Evolutionary conservation across 2,888 invertebrate genomes (phyloP).

Genomic region (Osedax fenrisi): DNA sequence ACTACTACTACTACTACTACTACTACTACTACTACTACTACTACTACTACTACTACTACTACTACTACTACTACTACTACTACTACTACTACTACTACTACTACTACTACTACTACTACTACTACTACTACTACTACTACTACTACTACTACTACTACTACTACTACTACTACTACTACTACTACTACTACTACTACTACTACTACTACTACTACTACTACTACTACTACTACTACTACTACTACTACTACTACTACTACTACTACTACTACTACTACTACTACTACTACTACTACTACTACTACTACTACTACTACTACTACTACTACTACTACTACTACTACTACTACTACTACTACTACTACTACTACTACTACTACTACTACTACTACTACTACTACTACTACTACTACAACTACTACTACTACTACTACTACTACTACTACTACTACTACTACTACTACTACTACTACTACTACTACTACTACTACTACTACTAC

Average conservation of each 20-base stretch:
- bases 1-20: slow-evolving; percentile 29
- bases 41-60: slow-evolving; percentile 29
- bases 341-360: slow-evolving; percentile 27
- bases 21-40: slow-evolving; percentile 27
- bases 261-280: slow-evolving; percentile 23
- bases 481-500: slow-evolving; percentile 15
- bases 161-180: slow-evolving; percentile 32
- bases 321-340: slow-evolving; percentile 1
- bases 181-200: slow-evolving; percentile 1
- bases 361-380: slow-evolving; percentile 24
- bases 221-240: slow-evolving; percentile 30
- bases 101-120: slow-evolving; percentile 31
- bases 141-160: slow-evolving; percentile 28
- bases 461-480: slow-evolving; percentile 20
- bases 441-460: slow-evolving; percentile 7
- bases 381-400: background rate
- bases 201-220: slow-evolving; percentile 27
- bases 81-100: slow-evolving; percentile 32
- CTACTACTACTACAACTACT: background rate
- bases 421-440: background rate
- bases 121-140: slow-evolving; percentile 30
- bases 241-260: slow-evolving; percentile 31
- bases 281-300: slow-evolving; percentile 28
- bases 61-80: slow-evolving; percentile 30
- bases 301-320: slow-evolving; percentile 30